Base-by-base conservation (phyloP, 2,797 vertebrate species). In the Esox masquinongy region DNA sequence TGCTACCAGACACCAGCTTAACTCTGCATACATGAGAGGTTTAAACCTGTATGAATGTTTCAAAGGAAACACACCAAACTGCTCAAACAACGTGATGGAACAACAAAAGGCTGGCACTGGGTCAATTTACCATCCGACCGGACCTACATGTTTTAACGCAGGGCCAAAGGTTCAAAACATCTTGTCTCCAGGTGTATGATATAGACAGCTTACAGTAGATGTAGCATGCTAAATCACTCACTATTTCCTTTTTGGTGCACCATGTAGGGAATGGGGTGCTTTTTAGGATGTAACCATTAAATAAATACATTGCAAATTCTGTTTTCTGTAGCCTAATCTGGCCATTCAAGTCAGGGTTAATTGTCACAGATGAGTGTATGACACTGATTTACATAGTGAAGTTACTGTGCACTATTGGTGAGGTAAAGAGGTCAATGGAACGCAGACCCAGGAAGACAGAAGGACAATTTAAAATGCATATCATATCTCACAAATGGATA, bases 1-100 rank as follows among this genome's bases (percentile, higher is more conserved):
- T 88, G 92, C 89, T 75, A 94, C 90, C 88, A 85, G 90, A 93
- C 81, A 91, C 90, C 83, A 76, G 88, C 84, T 90, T 88, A 87
- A 84, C 79, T 79, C 78, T 87, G 87, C 87, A 85, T 72, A 85
- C 84, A 82, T 36, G 78, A 86, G 77, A 79, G 47, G 76, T 82
- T 81, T 84, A 82, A 83, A 86, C 82, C 77, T 64, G 53, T 82
- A 86, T 87, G 70, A 83, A 86, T 87, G 85, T 90, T 91, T 90
- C 82, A 88, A 79, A 87, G 83, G 82, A 77, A 87, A 74, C 69
- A 69, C 76, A 82, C 53, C 75, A 83, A 70, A 31, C 22, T 61
- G 56, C 64, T 29, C 67, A 74, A 74, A 68, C 59, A 39, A 76
- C 49, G 29, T 70, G 51, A 80, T 79, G 68, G 64, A 77, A 75